Percentiles rank a stretch among this genome's conserved stretches.
Evolutionary conservation across 2,888 invertebrate genomes (phyloP).

Genomic region (Cheiracanthium punctorium): DNA sequence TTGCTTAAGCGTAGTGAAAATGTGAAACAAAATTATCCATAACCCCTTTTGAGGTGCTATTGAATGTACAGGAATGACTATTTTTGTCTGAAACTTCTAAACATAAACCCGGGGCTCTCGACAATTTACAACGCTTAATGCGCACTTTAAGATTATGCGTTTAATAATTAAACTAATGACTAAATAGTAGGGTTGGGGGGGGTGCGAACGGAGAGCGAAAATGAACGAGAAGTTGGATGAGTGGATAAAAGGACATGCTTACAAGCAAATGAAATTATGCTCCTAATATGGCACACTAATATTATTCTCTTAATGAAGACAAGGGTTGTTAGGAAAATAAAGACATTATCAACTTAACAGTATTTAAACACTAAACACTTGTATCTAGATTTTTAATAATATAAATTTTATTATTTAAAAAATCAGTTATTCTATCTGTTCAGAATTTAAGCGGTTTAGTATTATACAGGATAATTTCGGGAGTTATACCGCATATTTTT

Average conservation of each 20-base stretch:
- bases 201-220: not conserved
- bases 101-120: not conserved
- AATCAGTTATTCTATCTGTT: too few relatives aligned
- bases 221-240: not conserved
- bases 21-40: not conserved
- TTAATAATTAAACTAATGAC: slow-evolving; percentile 15
- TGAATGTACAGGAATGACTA: not conserved
- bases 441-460: too few relatives aligned
- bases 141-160: not conserved
- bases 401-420: too few relatives aligned
- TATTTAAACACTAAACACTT: not conserved
- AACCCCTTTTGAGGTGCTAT: not conserved
- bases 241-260: not conserved
- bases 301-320: not conserved
- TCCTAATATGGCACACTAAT: not conserved
- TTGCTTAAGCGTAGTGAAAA: not conserved
- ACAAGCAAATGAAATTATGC: not conserved
- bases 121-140: not conserved
- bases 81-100: not conserved
- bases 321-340: not conserved
- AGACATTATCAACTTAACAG: not conserved
- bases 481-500: too few relatives aligned
- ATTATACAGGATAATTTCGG: too few relatives aligned
- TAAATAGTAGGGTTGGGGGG: not conserved
- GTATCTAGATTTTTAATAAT: too few relatives aligned